Conservation (phyloP, 2,113 vertebrate species). For the Catharus bicknelli region DNA sequence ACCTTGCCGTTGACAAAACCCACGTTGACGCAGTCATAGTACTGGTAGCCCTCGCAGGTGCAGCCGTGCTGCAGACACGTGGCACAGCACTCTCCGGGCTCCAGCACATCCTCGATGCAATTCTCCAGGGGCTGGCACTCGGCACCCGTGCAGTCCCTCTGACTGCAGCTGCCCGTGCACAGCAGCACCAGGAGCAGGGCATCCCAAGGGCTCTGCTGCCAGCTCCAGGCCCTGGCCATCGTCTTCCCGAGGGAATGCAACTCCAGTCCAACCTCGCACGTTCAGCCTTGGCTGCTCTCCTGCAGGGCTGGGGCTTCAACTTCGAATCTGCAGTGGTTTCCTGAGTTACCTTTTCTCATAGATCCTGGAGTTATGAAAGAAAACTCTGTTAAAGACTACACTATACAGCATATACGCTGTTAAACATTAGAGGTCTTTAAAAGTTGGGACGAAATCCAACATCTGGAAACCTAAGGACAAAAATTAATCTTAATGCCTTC, state of each 20-base stretch:
- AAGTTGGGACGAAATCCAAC: slow-evolving; percentile 61
- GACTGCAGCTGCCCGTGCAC: not conserved
- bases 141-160: slow-evolving; percentile 82
- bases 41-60: slow-evolving; percentile 92
- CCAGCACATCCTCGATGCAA: slow-evolving; percentile 88
- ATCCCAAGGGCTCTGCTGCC: slow-evolving; percentile 31
- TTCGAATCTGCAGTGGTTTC: not conserved
- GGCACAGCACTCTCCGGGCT: slow-evolving; percentile 83
- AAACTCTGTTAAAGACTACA: slow-evolving; percentile 68
- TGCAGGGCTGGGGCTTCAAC: not conserved
- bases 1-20: slow-evolving; percentile 90
- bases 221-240: slow-evolving; percentile 61
- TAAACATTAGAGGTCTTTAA: slow-evolving; percentile 70
- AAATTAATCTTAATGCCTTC: slow-evolving; percentile 61
- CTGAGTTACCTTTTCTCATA: slow-evolving; percentile 48
- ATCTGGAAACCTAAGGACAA: slow-evolving; percentile 72
- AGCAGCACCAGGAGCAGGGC: slow-evolving; percentile 66
- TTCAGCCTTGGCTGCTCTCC: not conserved
- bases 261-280: not conserved
- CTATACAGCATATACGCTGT: slow-evolving; percentile 55
- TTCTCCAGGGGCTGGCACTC: slow-evolving; percentile 83
- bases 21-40: slow-evolving; percentile 90
- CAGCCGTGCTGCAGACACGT: slow-evolving; percentile 86
- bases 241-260: not conserved
- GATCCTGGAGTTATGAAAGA: slow-evolving; percentile 72